A percentile compares a stretch with the other conserved stretches of the same genome.
Conservation (phyloP, 2,888 invertebrate genomes). For the Tinea semifulvella region DNA sequence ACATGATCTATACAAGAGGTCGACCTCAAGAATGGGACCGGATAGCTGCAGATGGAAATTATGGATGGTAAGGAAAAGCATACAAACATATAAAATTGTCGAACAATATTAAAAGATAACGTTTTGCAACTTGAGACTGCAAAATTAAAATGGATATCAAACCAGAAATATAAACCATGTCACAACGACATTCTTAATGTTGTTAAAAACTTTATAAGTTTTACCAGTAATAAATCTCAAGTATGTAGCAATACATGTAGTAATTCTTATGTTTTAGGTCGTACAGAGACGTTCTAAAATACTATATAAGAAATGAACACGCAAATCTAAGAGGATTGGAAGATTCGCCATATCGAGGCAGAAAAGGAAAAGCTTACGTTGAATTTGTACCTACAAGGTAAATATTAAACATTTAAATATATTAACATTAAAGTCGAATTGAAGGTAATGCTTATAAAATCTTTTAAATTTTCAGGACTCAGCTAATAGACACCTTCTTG, state of each 20-base stretch:
- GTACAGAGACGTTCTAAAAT: conserved; percentile 62
- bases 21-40: conserved; percentile 73
- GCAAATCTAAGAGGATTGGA: conserved; percentile 42
- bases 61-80: conserved; percentile 70
- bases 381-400: conserved; percentile 61
- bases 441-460: no score
- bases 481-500: conserved; percentile 70
- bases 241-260: neutral
- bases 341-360: conserved; percentile 57
- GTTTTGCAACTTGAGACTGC: no score
- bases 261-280: conserved; percentile 54
- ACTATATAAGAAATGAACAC: conserved; percentile 68
- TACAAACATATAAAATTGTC: no score
- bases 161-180: no score
- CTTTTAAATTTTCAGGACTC: conserved; percentile 31
- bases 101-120: no score
- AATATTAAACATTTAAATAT: neutral
- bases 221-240: no score
- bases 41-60: conserved; percentile 72
- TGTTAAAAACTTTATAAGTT: no score
- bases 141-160: no score
- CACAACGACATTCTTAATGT: no score
- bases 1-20: conserved; percentile 84
- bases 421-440: no score
- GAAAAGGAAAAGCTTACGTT: conserved; percentile 65